These are phyloP conservation scores for Enteromius mattozi DNA, from an alignment of 2,797 vertebrate species.

Conservation along the genomic window DNA sequence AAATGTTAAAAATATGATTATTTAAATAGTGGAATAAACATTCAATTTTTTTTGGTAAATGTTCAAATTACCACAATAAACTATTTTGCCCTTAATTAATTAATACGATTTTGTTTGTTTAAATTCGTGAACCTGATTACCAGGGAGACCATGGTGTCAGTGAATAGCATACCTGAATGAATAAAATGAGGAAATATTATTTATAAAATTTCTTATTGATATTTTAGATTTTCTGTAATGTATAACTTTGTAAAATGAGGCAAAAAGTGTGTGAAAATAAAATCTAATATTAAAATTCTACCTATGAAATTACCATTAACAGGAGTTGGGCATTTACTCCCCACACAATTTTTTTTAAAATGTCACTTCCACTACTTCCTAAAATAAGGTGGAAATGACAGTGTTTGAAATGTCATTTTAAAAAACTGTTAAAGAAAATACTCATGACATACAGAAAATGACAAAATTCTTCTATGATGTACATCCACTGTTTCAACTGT, in stretches of 20 bases:
- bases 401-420: not conserved
- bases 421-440: not conserved
- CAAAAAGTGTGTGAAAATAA: not conserved
- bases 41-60: not conserved
- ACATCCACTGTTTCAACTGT: not conserved
- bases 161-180: not conserved
- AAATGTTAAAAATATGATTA: not conserved
- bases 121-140: not conserved
- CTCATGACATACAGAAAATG: not conserved
- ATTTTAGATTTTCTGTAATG: no score
- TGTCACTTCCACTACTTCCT: not conserved
- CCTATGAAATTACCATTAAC: not conserved
- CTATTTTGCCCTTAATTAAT: not conserved
- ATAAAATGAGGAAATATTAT: not conserved
- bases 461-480: not conserved
- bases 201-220: not conserved
- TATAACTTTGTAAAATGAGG: not conserved
- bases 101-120: not conserved
- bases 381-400: not conserved
- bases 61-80: not conserved
- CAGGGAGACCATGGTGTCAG: not conserved
- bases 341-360: not conserved
- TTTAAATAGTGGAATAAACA: not conserved
- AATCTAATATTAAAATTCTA: not conserved
- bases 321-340: not conserved